These are phyloP conservation scores for Drosophila murphyi DNA, from an alignment of 1,140 invertebrate species.

Conservation along the genomic window DNA sequence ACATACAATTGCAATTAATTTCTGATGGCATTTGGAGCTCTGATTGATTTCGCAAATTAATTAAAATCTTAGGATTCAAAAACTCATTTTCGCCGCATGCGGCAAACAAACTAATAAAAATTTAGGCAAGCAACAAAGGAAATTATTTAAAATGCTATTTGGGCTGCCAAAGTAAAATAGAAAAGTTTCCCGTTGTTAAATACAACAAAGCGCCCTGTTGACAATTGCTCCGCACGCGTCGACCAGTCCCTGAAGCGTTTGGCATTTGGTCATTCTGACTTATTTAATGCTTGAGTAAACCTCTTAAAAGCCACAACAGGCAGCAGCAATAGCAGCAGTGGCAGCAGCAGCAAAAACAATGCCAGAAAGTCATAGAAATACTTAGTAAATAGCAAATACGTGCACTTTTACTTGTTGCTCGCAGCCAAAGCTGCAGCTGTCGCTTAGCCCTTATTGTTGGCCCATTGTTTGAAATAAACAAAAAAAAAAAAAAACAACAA, in stretches of 20 bases:
- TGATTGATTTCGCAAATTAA: slow-evolving; percentile 3
- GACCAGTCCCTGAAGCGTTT: slow-evolving; percentile 12
- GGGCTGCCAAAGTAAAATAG: slow-evolving; percentile 58
- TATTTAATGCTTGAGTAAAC: slow-evolving; percentile 79
- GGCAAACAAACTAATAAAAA: slow-evolving; percentile 27
- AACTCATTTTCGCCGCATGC: not conserved
- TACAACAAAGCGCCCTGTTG: slow-evolving; percentile 71
- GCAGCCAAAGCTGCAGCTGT: slow-evolving; percentile 4
- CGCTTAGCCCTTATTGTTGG: slow-evolving; percentile 36
- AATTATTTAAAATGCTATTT: slow-evolving; percentile 64
- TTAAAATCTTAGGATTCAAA: slow-evolving; percentile 19
- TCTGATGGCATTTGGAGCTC: not conserved
- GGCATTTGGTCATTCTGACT: slow-evolving; percentile 45
- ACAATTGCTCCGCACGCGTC: slow-evolving; percentile 69
- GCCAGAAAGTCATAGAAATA: slow-evolving; percentile 72
- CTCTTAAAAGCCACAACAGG: slow-evolving; percentile 58
- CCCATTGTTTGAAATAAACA: slow-evolving; percentile 11
- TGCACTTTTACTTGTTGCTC: slow-evolving; percentile 74
- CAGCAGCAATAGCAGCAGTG: slow-evolving; percentile 36
- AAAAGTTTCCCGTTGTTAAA: slow-evolving; percentile 66
- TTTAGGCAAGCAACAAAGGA: slow-evolving; percentile 52
- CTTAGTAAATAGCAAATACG: slow-evolving; percentile 76
- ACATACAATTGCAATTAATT: not conserved
- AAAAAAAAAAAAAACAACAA: not conserved
- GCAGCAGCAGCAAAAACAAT: slow-evolving; percentile 59